These are phyloP conservation scores for Anguilla anguilla DNA, from an alignment of 2,797 vertebrate species.

Conservation along the genomic window DNA sequence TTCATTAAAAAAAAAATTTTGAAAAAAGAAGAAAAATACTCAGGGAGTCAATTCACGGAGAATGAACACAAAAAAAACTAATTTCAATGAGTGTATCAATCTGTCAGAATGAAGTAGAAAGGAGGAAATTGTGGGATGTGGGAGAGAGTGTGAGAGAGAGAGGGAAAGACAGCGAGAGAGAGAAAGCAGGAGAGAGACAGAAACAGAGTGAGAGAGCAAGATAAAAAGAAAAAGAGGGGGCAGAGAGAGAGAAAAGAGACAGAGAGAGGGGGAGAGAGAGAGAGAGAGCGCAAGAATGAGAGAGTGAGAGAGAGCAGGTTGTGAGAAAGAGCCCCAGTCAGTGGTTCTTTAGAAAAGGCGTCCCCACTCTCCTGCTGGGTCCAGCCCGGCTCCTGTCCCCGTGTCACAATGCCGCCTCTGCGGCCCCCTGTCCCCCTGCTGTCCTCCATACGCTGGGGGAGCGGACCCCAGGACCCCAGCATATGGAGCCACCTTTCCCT, in stretches of 20 bases:
- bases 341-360: slow-evolving; percentile 18
- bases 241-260: not conserved
- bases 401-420: slow-evolving; percentile 65
- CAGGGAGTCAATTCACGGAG: slow-evolving; percentile 13
- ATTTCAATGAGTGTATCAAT: slow-evolving; percentile 21
- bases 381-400: slow-evolving; percentile 62
- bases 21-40: not conserved
- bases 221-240: not conserved
- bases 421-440: slow-evolving; percentile 51
- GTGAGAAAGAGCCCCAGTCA: slow-evolving; percentile 21
- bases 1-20: slow-evolving; percentile 16
- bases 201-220: not conserved
- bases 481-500: slow-evolving; percentile 70
- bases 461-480: slow-evolving; percentile 67
- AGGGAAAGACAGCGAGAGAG: not conserved
- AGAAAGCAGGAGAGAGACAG: not conserved
- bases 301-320: slow-evolving; percentile 11
- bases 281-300: not conserved
- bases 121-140: not conserved
- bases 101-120: slow-evolving; percentile 4
- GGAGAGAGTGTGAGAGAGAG: not conserved
- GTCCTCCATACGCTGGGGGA: slow-evolving; percentile 10
- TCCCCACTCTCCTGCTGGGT: slow-evolving; percentile 24
- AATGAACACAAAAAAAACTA: slow-evolving; percentile 12
- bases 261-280: not conserved